Percentiles rank a stretch among this genome's conserved stretches.
These are phyloP conservation scores for Choreutis nemorana DNA, from an alignment of 2,888 invertebrate genomes.

Conservation along the genomic window DNA sequence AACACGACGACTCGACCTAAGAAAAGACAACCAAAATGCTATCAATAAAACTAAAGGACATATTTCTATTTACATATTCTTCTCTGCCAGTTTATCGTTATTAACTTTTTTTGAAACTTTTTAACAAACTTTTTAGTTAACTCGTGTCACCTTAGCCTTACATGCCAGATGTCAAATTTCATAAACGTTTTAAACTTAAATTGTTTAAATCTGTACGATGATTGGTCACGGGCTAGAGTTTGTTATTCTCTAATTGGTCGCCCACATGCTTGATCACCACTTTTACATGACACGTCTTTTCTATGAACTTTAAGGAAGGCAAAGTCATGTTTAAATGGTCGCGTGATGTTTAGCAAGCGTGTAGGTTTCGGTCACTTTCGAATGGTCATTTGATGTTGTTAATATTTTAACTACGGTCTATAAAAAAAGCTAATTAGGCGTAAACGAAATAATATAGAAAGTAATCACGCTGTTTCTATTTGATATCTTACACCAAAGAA, in stretches of 20 bases:
- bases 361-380: constrained; percentile 41
- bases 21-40: too few species aligned
- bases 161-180: constrained; percentile 42
- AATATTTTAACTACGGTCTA: constrained; percentile 47
- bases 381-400: constrained; percentile 48
- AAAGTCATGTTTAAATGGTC: constrained; percentile 14
- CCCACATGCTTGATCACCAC: constrained; percentile 31
- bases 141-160: constrained; percentile 23
- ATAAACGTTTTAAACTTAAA: constrained; percentile 45
- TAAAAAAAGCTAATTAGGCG: constrained; percentile 41
- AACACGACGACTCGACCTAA: not conserved
- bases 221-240: constrained; percentile 55
- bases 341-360: constrained; percentile 19
- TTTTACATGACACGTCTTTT: constrained; percentile 13
- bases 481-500: too few species aligned
- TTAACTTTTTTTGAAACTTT: too few species aligned
- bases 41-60: too few species aligned
- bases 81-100: too few species aligned
- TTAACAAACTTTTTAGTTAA: too few species aligned
- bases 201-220: constrained; percentile 63
- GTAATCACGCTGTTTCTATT: constrained; percentile 19
- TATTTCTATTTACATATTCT: too few species aligned
- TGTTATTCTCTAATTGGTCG: constrained; percentile 58
- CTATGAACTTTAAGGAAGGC: not conserved
- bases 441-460: constrained; percentile 35